Conservation (phyloP, 2,113 vertebrate species). For the Megatriorchis doriae region DNA sequence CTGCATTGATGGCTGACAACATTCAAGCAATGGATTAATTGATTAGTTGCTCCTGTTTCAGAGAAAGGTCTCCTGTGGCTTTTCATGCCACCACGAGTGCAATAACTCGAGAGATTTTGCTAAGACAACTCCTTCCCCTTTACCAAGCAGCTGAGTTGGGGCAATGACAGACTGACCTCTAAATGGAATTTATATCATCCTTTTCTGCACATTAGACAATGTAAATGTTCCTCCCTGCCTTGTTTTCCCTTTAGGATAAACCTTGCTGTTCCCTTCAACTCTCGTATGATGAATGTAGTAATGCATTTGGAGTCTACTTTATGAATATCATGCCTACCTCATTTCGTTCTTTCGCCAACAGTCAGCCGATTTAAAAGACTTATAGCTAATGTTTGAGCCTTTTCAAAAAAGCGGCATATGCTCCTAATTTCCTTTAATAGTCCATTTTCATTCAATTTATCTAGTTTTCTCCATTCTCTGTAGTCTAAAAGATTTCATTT, state of each 20-base stretch:
- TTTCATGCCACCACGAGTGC: neutral
- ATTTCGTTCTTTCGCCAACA: constrained; percentile 2
- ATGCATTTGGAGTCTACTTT: neutral
- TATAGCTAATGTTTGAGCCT: constrained; percentile 1
- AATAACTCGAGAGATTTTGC: neutral
- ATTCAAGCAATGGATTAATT: neutral
- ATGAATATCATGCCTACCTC: neutral
- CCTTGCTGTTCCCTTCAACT: neutral
- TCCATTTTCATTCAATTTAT: constrained; percentile 39
- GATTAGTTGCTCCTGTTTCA: neutral
- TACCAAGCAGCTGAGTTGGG: neutral
- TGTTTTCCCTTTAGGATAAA: neutral
- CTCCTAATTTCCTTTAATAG: constrained; percentile 55
- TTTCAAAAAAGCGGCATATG: constrained; percentile 6
- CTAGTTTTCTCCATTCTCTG: constrained; percentile 6
- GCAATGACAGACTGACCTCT: neutral
- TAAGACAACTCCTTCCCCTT: neutral
- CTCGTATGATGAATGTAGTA: neutral
- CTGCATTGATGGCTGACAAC: neutral
- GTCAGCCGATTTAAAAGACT: constrained; percentile 12
- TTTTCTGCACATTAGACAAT: neutral
- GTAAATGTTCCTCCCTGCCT: neutral
- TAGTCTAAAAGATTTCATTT: constrained; percentile 37
- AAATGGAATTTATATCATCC: neutral
- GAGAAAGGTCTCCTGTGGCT: neutral